These are phyloP conservation scores for Acrocera orbiculus DNA, from an alignment of 2,888 invertebrate species.

Conservation along the genomic window DNA sequence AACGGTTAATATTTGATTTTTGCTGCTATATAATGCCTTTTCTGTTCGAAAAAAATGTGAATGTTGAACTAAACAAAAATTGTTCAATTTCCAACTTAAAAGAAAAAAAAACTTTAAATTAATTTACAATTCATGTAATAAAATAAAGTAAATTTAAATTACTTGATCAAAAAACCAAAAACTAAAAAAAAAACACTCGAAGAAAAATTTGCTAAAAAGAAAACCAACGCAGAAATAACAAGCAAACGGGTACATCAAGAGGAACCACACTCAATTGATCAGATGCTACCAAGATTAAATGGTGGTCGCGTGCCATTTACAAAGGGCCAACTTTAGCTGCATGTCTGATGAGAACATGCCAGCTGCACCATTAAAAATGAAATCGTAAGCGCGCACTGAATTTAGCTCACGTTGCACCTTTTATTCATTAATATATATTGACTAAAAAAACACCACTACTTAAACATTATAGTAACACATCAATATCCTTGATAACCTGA, in stretches of 20 bases:
- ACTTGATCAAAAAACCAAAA: neutral
- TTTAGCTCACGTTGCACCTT: conserved; percentile 5
- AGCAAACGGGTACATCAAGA: neutral
- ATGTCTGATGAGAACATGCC: conserved; percentile 2
- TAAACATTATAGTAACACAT: too few relatives aligned
- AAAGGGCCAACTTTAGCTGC: neutral
- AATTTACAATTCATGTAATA: neutral
- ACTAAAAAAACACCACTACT: too few relatives aligned
- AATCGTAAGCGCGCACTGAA: neutral
- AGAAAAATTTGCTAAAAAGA: neutral
- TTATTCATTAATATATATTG: too few relatives aligned
- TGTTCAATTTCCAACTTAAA: too few relatives aligned
- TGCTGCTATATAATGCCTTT: too few relatives aligned
- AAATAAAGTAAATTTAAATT: neutral
- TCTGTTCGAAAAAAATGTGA: too few relatives aligned
- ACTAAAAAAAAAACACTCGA: neutral
- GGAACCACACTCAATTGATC: conserved; percentile 2
- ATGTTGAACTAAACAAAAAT: neutral
- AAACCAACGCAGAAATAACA: neutral
- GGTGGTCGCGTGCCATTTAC: conserved; percentile 6
- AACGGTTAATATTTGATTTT: too few relatives aligned
- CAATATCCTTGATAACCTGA: too few relatives aligned
- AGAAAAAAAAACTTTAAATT: too few relatives aligned
- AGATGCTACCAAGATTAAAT: conserved; percentile 4
- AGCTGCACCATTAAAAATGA: conserved; percentile 2